Evolutionary conservation across 2,888 invertebrate species (phyloP).

Genomic region (Cheilosia vulpina): DNA sequence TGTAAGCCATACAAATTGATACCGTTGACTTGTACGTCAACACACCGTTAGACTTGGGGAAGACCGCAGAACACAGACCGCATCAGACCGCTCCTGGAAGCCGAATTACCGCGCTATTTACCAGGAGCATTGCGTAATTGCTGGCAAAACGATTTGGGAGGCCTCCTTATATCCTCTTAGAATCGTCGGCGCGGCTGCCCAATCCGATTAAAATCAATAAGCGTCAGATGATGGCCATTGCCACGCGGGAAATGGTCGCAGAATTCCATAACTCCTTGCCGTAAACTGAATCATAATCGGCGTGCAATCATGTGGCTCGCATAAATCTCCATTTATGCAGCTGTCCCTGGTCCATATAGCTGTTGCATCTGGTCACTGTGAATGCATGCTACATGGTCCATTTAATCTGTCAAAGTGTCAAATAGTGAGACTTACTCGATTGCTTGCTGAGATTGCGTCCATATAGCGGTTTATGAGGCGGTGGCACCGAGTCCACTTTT

Average conservation of each 20-base stretch:
- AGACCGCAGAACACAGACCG: conserved; percentile 5
- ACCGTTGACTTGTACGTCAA: conserved; percentile 68
- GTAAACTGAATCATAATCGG: conserved; percentile 69
- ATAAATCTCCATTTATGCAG: conserved; percentile 66
- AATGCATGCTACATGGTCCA: conserved; percentile 64
- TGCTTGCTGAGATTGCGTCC: conserved; percentile 40
- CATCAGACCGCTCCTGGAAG: background rate
- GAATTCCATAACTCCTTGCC: conserved; percentile 61
- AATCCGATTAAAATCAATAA: conserved; percentile 75
- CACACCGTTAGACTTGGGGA: conserved; percentile 68
- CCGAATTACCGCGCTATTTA: conserved; percentile 52
- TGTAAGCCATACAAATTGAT: conserved; percentile 67
- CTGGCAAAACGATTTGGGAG: conserved; percentile 60
- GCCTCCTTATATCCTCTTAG: conserved; percentile 30
- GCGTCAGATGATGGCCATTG: conserved; percentile 56
- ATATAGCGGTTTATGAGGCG: conserved; percentile 4
- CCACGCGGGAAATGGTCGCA: conserved; percentile 61
- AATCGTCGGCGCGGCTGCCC: conserved; percentile 33
- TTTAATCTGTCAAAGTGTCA: conserved; percentile 74
- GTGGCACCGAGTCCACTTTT: conserved; percentile 1
- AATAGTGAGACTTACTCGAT: conserved; percentile 45
- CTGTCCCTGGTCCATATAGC: conserved; percentile 13
- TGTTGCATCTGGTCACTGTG: conserved; percentile 38
- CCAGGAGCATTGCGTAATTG: conserved; percentile 56
- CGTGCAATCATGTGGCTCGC: conserved; percentile 49